Percentiles rank a stretch among this genome's conserved stretches.
phyloP scores from a whole-genome alignment of 2,113 vertebrate genomes.

The Cygnus atratus region DNA sequence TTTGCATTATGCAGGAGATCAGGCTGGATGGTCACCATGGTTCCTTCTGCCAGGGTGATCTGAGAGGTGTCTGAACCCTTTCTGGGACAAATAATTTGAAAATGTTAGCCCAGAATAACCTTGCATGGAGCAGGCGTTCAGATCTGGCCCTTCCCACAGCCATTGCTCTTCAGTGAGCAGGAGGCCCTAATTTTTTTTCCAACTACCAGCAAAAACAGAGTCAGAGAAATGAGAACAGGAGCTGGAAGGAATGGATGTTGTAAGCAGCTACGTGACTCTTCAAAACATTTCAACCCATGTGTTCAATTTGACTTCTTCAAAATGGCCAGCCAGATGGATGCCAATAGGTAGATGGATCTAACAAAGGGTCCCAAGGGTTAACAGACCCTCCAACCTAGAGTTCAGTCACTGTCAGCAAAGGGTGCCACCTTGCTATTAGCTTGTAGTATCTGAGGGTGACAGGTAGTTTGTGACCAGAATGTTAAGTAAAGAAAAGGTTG shows the following conservation, averaged over 20 bases:
- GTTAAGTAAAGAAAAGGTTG: slow-evolving; percentile 54
- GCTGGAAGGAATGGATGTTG: not conserved
- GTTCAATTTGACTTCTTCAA: slow-evolving; percentile 22
- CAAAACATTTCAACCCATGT: not conserved
- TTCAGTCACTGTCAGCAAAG: slow-evolving; percentile 21
- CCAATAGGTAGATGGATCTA: not conserved
- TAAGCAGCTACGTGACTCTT: not conserved
- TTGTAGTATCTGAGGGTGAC: slow-evolving; percentile 37
- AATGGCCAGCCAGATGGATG: not conserved
- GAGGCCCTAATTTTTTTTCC: not conserved
- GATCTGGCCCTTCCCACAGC: not conserved
- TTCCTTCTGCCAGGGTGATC: not conserved
- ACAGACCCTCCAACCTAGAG: not conserved
- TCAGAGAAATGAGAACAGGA: not conserved
- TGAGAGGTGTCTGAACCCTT: not conserved
- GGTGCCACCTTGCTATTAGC: slow-evolving; percentile 28
- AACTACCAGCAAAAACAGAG: not conserved
- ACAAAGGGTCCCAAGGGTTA: not conserved
- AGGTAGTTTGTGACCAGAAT: slow-evolving; percentile 47
- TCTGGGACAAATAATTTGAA: not conserved
- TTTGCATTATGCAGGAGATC: not conserved
- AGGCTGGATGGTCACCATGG: not conserved
- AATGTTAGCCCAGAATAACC: not conserved
- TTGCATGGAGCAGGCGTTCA: not conserved
- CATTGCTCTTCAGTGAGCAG: not conserved